Evolutionary conservation across 2,113 vertebrate genomes (phyloP).

Genomic region (Archilochus colubris): DNA sequence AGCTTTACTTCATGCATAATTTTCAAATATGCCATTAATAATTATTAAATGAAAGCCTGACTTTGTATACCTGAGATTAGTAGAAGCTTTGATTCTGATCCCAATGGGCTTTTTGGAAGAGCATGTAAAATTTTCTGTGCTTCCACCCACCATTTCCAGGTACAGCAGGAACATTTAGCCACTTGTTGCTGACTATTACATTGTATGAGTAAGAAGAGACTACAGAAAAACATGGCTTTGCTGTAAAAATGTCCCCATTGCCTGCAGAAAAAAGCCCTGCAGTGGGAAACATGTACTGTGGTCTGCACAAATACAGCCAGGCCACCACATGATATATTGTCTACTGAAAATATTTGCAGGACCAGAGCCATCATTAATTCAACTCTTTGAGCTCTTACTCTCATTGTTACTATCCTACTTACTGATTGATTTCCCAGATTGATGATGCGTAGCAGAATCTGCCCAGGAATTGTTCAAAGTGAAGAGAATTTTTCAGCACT

Average conservation of each 20-base stretch:
- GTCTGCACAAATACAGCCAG: neutral
- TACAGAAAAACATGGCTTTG: neutral
- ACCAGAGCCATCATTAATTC: neutral
- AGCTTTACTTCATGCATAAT: neutral
- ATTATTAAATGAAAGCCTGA: neutral
- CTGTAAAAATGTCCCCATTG: neutral
- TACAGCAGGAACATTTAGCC: neutral
- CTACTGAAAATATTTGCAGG: neutral
- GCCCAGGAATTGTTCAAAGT: neutral
- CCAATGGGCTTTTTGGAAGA: neutral
- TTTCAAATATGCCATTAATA: slow-evolving; percentile 15
- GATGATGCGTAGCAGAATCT: neutral
- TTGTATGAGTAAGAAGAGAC: neutral
- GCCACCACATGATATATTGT: neutral
- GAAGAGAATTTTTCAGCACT: neutral
- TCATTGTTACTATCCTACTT: neutral
- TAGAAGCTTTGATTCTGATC: neutral
- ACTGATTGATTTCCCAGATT: neutral
- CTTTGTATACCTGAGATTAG: neutral
- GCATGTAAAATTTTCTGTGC: neutral
- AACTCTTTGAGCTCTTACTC: neutral
- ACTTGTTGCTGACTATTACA: neutral
- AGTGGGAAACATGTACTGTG: neutral
- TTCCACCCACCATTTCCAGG: neutral
- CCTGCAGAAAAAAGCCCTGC: neutral